These are phyloP conservation scores for Ectropis grisescens DNA, from an alignment of 1,140 invertebrate species.

Conservation along the genomic window DNA sequence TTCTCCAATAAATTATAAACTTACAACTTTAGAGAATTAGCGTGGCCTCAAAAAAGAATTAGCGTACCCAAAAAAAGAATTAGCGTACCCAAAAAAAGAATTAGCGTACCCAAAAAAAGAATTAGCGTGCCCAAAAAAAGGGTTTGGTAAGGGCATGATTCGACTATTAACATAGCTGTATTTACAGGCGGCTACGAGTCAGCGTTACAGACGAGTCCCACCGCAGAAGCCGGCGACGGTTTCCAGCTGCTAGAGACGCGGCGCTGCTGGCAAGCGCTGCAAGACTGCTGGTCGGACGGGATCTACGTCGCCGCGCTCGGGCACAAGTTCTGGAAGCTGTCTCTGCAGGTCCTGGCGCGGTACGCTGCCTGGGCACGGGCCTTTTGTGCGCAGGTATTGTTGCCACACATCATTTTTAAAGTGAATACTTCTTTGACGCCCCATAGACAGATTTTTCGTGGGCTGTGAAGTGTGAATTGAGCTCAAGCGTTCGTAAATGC, in stretches of 20 bases:
- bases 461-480: slow-evolving; percentile 1
- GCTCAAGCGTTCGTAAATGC: too few species aligned
- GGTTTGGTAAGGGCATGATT: too few species aligned
- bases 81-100: too few species aligned
- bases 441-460: too few species aligned
- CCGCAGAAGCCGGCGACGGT: slow-evolving; percentile 28
- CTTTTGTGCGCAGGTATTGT: slow-evolving; percentile 49
- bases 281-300: slow-evolving; percentile 80
- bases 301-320: slow-evolving; percentile 81
- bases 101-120: too few species aligned
- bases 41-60: too few species aligned
- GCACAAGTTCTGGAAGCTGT: slow-evolving; percentile 90
- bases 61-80: too few species aligned
- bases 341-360: slow-evolving; percentile 83
- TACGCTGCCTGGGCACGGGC: slow-evolving; percentile 78
- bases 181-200: slow-evolving; percentile 70
- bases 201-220: slow-evolving; percentile 61
- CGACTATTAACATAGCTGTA: too few species aligned
- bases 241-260: slow-evolving; percentile 69
- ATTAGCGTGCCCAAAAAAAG: too few species aligned
- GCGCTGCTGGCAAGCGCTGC: slow-evolving; percentile 72
- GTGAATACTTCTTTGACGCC: not conserved
- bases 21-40: too few species aligned
- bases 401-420: not conserved
- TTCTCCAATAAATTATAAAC: too few species aligned